phyloP scores from a whole-genome alignment of 2,888 invertebrate species.

The Drosophila trichaetosa region DNA sequence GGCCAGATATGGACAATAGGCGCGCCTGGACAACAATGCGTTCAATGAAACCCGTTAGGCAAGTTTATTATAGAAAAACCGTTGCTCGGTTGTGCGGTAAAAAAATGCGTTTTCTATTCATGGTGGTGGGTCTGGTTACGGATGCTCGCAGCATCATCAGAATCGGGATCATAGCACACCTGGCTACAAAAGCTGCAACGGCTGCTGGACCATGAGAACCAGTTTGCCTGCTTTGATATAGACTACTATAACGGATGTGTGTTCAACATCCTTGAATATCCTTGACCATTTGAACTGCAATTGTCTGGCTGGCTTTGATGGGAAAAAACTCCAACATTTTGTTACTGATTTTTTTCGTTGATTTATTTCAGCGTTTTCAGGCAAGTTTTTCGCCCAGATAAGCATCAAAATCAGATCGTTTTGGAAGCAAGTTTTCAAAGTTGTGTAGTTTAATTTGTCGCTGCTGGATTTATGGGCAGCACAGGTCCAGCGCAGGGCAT shows the following conservation, averaged over 20 bases:
- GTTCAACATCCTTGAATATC: conserved; percentile 70
- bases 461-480: conserved; percentile 58
- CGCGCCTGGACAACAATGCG: conserved; percentile 55
- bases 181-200: conserved; percentile 70
- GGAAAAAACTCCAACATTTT: conserved; percentile 64
- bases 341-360: conserved; percentile 48
- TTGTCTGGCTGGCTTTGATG: conserved; percentile 55
- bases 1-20: conserved; percentile 59
- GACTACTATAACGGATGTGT: conserved; percentile 15
- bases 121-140: conserved; percentile 66
- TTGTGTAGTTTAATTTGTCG: conserved; percentile 58
- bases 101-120: conserved; percentile 66
- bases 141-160: conserved; percentile 59
- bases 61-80: conserved; percentile 80
- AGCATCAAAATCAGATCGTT: conserved; percentile 35
- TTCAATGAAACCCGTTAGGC: conserved; percentile 72
- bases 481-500: conserved; percentile 61
- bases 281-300: conserved; percentile 83
- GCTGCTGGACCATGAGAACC: conserved; percentile 69
- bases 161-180: conserved; percentile 65
- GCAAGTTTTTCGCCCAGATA: conserved; percentile 32
- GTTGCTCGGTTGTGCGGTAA: conserved; percentile 63
- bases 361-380: neutral
- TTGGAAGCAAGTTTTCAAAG: conserved; percentile 57
- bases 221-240: conserved; percentile 26